A percentile compares a stretch with the other conserved stretches of the same genome.
phyloP scores from a whole-genome alignment of 2,113 vertebrate genomes.

The Theristicus caerulescens region DNA sequence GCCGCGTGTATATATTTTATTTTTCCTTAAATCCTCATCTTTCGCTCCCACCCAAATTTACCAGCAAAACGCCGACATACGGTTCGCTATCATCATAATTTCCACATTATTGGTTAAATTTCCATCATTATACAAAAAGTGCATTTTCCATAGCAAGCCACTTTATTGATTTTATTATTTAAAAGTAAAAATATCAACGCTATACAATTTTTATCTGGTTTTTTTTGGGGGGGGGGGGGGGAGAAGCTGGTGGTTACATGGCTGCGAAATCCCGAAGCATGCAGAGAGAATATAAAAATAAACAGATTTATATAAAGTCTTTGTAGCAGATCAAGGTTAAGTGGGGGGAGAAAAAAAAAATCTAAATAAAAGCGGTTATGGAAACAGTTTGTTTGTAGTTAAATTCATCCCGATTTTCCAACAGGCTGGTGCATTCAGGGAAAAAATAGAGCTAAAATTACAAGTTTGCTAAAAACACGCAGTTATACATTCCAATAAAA shows the following conservation, averaged over 20 bases:
- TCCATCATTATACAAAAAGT: not conserved
- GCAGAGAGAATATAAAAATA: not conserved
- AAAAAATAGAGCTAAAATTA: not conserved
- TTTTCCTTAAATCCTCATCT: not conserved
- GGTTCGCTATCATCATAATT: accelerated
- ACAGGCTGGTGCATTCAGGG: not conserved
- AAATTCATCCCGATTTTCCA: not conserved
- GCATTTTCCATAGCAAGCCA: not conserved
- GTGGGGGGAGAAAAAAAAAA: not conserved
- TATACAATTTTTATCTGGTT: not conserved
- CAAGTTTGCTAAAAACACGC: not conserved
- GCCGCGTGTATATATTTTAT: accelerated
- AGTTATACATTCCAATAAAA: not conserved
- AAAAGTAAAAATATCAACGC: not conserved
- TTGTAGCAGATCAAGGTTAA: not conserved
- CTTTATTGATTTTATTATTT: slow-evolving; percentile 6
- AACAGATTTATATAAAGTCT: not conserved
- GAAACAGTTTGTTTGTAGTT: not conserved
- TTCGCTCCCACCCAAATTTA: not conserved
- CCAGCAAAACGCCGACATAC: accelerated
- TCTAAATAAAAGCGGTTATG: not conserved
- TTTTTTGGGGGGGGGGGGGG: too few relatives aligned
- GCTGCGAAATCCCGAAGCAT: not conserved
- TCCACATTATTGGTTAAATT: not conserved
- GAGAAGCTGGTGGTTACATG: not conserved